Percentiles rank a stretch among this genome's conserved stretches.
Conservation (phyloP, 2,888 invertebrate species). For the Yponomeuta evonymella region DNA sequence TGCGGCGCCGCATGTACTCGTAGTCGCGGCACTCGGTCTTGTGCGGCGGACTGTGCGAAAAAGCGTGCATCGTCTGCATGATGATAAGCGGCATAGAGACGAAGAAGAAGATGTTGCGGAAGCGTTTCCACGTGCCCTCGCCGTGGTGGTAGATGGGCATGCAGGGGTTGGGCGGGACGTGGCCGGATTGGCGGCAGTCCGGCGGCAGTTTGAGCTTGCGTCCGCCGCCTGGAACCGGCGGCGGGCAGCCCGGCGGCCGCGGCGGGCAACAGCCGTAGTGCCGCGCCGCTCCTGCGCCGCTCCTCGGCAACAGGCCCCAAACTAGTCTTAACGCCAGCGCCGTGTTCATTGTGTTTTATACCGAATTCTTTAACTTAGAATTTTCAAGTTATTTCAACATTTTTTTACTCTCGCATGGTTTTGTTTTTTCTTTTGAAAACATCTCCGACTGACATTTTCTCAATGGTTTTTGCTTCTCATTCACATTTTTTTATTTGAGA, state of each 20-base stretch:
- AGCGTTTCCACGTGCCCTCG: conserved; percentile 46
- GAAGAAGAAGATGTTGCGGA: conserved; percentile 43
- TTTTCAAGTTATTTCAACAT: not conserved
- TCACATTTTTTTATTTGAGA: no score
- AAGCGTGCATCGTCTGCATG: conserved; percentile 34
- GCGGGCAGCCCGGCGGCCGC: conserved; percentile 33
- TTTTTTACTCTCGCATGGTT: no score
- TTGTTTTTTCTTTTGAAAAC: no score
- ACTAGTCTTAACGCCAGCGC: not conserved
- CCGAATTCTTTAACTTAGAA: not conserved
- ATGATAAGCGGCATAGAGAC: conserved; percentile 50
- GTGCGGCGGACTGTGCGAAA: conserved; percentile 30
- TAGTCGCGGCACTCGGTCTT: conserved; percentile 70
- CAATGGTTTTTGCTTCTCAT: not conserved
- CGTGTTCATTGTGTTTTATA: not conserved
- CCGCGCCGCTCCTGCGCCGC: not conserved
- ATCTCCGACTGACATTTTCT: not conserved
- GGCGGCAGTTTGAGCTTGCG: conserved; percentile 40
- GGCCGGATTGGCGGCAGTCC: conserved; percentile 36
- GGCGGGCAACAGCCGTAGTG: conserved; percentile 22
- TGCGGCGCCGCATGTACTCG: conserved; percentile 85
- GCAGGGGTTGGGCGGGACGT: conserved; percentile 45
- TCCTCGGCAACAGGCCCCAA: not conserved
- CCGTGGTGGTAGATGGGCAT: conserved; percentile 42
- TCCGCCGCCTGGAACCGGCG: conserved; percentile 34